These are phyloP conservation scores for Aphaenogaster ashmeadi DNA, from an alignment of 1,140 invertebrate genomes.

Conservation along the genomic window DNA sequence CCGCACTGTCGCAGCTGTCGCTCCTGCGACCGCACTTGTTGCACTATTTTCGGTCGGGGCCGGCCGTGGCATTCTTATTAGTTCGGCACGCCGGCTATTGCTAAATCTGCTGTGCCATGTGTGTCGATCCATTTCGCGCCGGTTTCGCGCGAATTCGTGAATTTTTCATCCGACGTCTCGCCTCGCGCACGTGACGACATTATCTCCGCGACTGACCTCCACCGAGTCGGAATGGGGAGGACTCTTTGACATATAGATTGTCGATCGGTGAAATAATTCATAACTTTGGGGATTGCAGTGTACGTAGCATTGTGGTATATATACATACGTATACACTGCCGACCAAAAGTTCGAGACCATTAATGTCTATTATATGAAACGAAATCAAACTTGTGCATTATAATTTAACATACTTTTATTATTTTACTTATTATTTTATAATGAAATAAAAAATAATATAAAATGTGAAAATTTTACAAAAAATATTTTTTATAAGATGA, in stretches of 20 bases:
- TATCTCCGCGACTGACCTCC: constrained; percentile 25
- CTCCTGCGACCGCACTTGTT: constrained; percentile 77
- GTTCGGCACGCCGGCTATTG: constrained; percentile 51
- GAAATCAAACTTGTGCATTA: no score
- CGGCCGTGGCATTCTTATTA: constrained; percentile 70
- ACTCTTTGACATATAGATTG: constrained; percentile 58
- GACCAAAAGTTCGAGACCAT: no score
- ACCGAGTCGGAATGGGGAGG: background rate
- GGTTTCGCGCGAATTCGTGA: constrained; percentile 46
- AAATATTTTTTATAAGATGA: no score
- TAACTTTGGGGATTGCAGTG: background rate
- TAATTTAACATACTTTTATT: no score
- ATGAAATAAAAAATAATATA: no score
- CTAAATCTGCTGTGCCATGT: constrained; percentile 25
- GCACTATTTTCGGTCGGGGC: constrained; percentile 71
- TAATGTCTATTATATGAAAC: no score
- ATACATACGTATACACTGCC: background rate
- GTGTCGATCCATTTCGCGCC: constrained; percentile 53
- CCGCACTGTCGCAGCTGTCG: constrained; percentile 60
- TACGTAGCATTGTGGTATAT: background rate
- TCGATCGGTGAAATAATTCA: constrained; percentile 48
- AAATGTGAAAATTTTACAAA: no score
- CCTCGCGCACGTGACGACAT: constrained; percentile 24
- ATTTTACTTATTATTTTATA: no score
- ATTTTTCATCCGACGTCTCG: constrained; percentile 49